Base-by-base conservation (phyloP, 2,113 vertebrate species). In the Todiramphus chloris region DNA sequence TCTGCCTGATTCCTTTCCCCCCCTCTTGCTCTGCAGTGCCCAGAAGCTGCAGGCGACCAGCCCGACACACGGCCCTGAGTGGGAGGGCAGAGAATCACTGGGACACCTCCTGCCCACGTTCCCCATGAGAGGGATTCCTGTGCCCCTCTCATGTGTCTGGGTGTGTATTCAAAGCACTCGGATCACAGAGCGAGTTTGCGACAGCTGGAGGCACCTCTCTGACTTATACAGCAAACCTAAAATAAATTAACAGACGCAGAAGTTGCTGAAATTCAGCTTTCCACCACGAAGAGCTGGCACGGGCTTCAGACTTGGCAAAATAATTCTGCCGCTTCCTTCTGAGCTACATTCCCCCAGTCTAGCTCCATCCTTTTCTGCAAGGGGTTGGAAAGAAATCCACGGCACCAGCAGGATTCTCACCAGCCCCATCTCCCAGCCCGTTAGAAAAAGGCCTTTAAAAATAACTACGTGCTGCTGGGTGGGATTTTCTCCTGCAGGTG, bases 401-500 rank as follows among this genome's bases (percentile, higher is more conserved):
- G 0, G 63, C 10, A 31, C 87, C 70, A 70, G 83, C 77, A 94
- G 89, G 81, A 50, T 89, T 87, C 87, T 82, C 75, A 79, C 74
- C 89, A 94, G 60, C 70, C 66, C 81, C 44, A 58, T 79, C 93
- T 96, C 89, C 83, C 92, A 87, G 64, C 73, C 92, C 1, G 8
- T n/a, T 16, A 13, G 77, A 74, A 68, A 89, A 74, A 73, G 58
- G 62, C 46, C 55, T 94, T 96, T 94, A 94, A 95, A 97, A 96
- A 96, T 93, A 94, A 92, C 73, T 82, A 7, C 2, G 3, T 76
- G 89, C 66, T 91, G 66, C 94, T 94, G 89, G 93, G 96, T 95
- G 91, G 95, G 94, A 95, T 87, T 96, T 95, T 96, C 95, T 94
- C 51, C 83, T 41, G 81, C 86, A 96, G 94, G 92, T 96, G 90